A percentile compares a stretch with the other conserved stretches of the same genome.
phyloP scores from a whole-genome alignment of 2,888 invertebrate species.

The Ecliptopera silaceata region DNA sequence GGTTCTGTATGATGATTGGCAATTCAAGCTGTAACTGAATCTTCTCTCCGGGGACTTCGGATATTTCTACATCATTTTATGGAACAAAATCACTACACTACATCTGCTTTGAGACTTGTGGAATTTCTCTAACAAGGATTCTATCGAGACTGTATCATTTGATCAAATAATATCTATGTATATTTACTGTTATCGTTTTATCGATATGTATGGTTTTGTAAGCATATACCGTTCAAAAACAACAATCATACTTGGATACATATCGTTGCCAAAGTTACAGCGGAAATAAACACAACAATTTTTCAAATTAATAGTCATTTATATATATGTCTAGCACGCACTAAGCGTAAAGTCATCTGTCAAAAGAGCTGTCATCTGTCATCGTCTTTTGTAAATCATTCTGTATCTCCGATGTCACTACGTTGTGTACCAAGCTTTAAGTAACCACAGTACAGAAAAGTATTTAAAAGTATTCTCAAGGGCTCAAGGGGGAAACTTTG shows the following conservation, averaged over 20 bases:
- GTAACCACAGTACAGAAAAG: conserved; percentile 41
- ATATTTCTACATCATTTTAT: conserved; percentile 3
- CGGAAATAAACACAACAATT: no score
- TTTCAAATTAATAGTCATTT: no score
- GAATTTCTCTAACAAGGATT: not conserved
- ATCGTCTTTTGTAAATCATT: conserved; percentile 45
- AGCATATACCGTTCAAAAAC: no score
- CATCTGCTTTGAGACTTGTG: not conserved
- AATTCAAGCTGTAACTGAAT: conserved; percentile 38
- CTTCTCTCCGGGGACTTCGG: conserved; percentile 14
- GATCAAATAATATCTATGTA: no score
- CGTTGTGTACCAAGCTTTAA: conserved; percentile 50
- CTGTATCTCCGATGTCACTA: conserved; percentile 43
- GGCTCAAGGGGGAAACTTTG: conserved; percentile 40
- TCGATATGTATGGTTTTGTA: no score
- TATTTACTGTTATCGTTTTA: no score
- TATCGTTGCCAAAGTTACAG: no score
- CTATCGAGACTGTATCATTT: not conserved
- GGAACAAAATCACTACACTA: not conserved
- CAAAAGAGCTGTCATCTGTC: conserved; percentile 36
- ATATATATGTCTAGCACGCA: conserved; percentile 36
- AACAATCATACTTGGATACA: no score
- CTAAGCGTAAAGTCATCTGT: conserved; percentile 34
- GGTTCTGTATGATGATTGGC: conserved; percentile 52
- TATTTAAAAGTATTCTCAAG: conserved; percentile 46